These are phyloP conservation scores for Gastrophryne carolinensis DNA, from an alignment of 2,797 vertebrate genomes.

Conservation along the genomic window DNA sequence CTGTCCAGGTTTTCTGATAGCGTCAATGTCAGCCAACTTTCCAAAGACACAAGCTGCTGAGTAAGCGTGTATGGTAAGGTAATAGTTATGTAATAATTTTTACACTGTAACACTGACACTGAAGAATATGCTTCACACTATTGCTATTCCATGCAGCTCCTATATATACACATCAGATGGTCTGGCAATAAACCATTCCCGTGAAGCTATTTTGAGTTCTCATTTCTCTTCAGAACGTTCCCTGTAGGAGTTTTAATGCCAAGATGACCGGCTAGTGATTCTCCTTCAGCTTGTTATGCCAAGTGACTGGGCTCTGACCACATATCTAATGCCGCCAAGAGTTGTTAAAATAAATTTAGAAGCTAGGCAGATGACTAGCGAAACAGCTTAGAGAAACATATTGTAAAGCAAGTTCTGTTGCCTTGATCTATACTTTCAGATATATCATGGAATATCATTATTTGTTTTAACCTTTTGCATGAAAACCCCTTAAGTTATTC, in stretches of 20 bases:
- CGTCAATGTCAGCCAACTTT: slow-evolving; percentile 21
- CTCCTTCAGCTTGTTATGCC: not conserved
- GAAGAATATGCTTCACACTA: slow-evolving; percentile 53
- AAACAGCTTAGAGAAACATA: no score
- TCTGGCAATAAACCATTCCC: not conserved
- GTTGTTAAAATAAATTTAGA: no score
- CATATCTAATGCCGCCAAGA: not conserved
- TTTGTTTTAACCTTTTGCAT: no score
- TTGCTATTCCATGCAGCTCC: not conserved
- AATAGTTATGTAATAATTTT: slow-evolving; percentile 18
- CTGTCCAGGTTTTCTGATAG: not conserved
- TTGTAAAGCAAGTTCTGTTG: no score
- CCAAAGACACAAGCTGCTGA: not conserved
- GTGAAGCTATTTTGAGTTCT: not conserved
- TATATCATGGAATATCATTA: no score
- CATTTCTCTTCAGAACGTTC: not conserved
- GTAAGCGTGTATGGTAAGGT: slow-evolving; percentile 6
- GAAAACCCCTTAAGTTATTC: no score
- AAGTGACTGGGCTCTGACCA: not conserved
- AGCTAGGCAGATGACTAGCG: no score
- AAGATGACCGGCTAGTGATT: not conserved
- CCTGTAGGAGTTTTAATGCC: not conserved
- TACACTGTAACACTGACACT: not conserved
- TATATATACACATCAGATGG: not conserved
- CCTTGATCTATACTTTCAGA: no score